A percentile compares a stretch with the other conserved stretches of the same genome.
Evolutionary conservation across 2,113 vertebrate genomes (phyloP).

Genomic region (Hippocampus comes): DNA sequence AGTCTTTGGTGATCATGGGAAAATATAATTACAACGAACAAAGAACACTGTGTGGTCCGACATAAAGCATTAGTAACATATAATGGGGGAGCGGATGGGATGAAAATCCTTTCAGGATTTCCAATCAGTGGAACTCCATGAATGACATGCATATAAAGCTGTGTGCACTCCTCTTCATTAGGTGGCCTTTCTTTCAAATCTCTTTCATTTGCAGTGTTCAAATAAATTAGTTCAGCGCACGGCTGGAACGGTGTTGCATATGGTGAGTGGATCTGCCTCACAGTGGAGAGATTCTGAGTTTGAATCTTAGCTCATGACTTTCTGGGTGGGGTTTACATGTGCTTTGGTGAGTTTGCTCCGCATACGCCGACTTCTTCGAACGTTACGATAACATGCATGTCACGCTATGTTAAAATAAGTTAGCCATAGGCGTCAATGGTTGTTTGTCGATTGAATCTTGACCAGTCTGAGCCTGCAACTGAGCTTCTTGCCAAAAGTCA

Average conservation of each 20-base stretch:
- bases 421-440: background rate
- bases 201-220: background rate
- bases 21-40: constrained; percentile 69
- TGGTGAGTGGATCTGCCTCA: background rate
- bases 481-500: background rate
- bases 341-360: background rate
- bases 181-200: constrained; percentile 4
- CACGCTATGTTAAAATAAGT: background rate
- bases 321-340: background rate
- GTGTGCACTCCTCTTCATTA: background rate
- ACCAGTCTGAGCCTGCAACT: background rate
- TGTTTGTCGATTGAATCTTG: background rate
- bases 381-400: background rate
- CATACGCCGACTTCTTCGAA: background rate
- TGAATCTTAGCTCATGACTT: background rate
- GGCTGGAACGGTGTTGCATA: background rate
- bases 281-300: background rate
- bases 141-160: constrained; percentile 8
- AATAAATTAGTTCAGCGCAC: background rate
- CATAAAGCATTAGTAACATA: constrained; percentile 62
- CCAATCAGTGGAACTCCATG: background rate
- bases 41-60: constrained; percentile 50
- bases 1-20: constrained; percentile 58
- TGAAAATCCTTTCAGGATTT: constrained; percentile 33
- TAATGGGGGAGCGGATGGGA: constrained; percentile 27